These are phyloP conservation scores for Sarcophaga variegata DNA, from an alignment of 2,888 invertebrate genomes.

Conservation along the genomic window DNA sequence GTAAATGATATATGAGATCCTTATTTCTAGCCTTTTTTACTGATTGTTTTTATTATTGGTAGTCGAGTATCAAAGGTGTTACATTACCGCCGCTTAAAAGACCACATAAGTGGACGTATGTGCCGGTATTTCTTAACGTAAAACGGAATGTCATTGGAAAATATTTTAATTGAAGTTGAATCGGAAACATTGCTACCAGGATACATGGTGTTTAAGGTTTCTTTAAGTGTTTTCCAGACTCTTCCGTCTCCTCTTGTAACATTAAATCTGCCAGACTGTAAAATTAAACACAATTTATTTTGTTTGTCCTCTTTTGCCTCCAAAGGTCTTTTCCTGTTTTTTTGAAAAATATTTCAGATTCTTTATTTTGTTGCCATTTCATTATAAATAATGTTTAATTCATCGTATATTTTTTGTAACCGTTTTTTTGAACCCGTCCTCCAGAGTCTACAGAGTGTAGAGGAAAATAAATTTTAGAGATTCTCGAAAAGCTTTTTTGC, in stretches of 20 bases:
- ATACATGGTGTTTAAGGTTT: constrained; percentile 47
- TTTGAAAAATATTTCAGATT: constrained; percentile 35
- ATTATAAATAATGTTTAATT: background rate
- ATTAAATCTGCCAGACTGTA: constrained; percentile 57
- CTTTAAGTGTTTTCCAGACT: background rate
- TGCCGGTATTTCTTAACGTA: background rate
- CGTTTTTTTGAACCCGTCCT: no score
- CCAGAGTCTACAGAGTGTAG: no score
- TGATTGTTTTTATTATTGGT: constrained; percentile 1
- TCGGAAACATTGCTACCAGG: constrained; percentile 59
- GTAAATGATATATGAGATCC: constrained; percentile 42
- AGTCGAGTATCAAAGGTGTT: constrained; percentile 48
- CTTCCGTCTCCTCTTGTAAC: background rate
- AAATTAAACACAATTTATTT: constrained; percentile 63
- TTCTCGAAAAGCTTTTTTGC: background rate
- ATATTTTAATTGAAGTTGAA: constrained; percentile 36
- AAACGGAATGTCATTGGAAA: constrained; percentile 6
- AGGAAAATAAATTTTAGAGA: background rate
- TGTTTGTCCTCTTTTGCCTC: constrained; percentile 1
- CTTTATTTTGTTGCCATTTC: background rate
- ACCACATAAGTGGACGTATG: constrained; percentile 62
- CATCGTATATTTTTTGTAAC: background rate
- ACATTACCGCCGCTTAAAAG: constrained; percentile 55
- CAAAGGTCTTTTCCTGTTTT: no score
- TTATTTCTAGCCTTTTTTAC: background rate